phyloP scores from a whole-genome alignment of 1,140 invertebrate species.

The Drosophila punjabiensis region DNA sequence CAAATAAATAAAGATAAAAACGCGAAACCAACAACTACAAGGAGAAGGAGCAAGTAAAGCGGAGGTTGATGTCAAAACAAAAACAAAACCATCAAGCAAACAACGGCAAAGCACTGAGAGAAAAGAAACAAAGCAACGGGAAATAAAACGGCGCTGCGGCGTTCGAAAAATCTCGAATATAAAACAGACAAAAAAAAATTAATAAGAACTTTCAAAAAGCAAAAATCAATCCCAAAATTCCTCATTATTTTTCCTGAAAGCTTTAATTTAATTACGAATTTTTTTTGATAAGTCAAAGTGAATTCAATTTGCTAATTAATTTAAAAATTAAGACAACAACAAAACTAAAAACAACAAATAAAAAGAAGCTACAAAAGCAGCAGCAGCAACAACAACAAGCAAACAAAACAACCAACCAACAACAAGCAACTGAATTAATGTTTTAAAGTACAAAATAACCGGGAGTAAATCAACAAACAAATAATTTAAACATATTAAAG shows the following conservation, averaged over 20 bases:
- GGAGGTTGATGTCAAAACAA: conserved; percentile 59
- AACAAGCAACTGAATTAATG: conserved; percentile 83
- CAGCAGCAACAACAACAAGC: conserved; percentile 73
- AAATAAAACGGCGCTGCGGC: conserved; percentile 51
- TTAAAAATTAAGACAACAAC: conserved; percentile 70
- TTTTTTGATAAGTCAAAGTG: conserved; percentile 80
- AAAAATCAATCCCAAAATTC: conserved; percentile 75
- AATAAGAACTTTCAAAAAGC: conserved; percentile 38
- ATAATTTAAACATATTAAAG: conserved; percentile 76
- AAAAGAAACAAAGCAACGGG: conserved; percentile 44
- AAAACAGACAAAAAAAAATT: conserved; percentile 28
- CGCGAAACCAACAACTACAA: conserved; percentile 56
- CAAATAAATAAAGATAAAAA: conserved; percentile 53
- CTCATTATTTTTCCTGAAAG: conserved; percentile 80
- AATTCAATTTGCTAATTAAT: conserved; percentile 78
- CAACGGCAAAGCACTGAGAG: conserved; percentile 67
- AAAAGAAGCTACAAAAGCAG: conserved; percentile 63
- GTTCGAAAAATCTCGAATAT: conserved; percentile 68
- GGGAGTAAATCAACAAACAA: conserved; percentile 76
- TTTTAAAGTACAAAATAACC: conserved; percentile 85
- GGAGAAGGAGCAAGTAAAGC: conserved; percentile 55
- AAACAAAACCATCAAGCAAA: conserved; percentile 40
- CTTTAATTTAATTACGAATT: conserved; percentile 84
- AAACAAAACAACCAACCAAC: conserved; percentile 67
- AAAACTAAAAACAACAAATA: conserved; percentile 43